Evolutionary conservation across 2,113 vertebrate species (phyloP), one percentile per base, ranked within the genome.

Genomic region (Prinia subflava): DNA sequence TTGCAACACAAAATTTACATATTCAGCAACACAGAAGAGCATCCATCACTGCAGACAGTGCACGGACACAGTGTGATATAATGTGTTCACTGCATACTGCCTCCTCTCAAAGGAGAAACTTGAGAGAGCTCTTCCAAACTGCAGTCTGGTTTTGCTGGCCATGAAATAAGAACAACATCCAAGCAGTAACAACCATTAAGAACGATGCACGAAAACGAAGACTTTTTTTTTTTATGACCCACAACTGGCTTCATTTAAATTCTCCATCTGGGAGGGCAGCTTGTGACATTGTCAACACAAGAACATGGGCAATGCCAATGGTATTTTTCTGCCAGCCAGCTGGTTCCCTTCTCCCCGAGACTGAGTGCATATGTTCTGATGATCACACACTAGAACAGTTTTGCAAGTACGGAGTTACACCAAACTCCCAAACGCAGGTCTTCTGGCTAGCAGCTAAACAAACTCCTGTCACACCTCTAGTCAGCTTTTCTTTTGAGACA

Each of bases 191-290:
- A 95, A 63, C 71, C 93, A 87, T 37, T 71, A 95, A 80, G 86
- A 73, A 87, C 25, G 83, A 95, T 89, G 87, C 89, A 70, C 65
- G 93, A 82, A 90, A 96, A 93, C 12, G 64, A 84, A 87, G 94
- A 87, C 6, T 56, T 89, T 8, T 64, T 89, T 89, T 95, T 95
- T 87, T 87, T 60, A 88, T 96, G 96, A 96, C 95, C 97, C 97
- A 97, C 94, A 97, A 98, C 96, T 98, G 97, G 95, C 97, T 98
- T 94, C 89, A 97, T 91, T 96, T 95, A 96, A 96, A 97, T 91
- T 87, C 95, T 97, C 98, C 98, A 98, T 98, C 98, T 98, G 98
- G 97, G 97, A 98, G 95, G 96, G 96, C 98, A 98, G 98, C 97
- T 98, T 98, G 97, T 97, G 97, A 97, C 97, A 97, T 73, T 96